Evolutionary conservation across 64 coral and sea anemone genomes (phyloP).

Genomic region (Pocillopora verrucosa): DNA sequence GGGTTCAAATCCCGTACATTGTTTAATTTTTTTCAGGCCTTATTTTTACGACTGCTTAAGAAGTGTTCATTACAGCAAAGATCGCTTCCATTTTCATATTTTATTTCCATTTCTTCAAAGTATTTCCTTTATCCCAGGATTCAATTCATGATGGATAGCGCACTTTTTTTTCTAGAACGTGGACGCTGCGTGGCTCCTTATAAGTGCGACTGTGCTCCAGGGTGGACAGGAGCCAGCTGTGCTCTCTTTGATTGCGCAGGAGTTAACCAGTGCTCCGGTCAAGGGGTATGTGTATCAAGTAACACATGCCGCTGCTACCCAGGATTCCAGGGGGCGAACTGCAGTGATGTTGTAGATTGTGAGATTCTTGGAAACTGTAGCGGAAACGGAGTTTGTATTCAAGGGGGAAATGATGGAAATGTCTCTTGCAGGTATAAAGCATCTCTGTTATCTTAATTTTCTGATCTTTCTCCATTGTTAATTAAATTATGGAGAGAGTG

Average conservation of each 20-base stretch:
- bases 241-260: slow-evolving; percentile 56
- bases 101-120: too few relatives aligned
- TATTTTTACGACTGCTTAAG: too few relatives aligned
- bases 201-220: slow-evolving; percentile 41
- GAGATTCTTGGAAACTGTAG: slow-evolving; percentile 46
- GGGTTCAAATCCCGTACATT: too few relatives aligned
- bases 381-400: slow-evolving; percentile 32
- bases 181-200: slow-evolving; percentile 43
- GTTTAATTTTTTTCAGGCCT: too few relatives aligned
- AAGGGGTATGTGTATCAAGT: slow-evolving; percentile 36
- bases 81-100: too few relatives aligned
- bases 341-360: slow-evolving; percentile 43
- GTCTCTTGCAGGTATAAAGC: slow-evolving; percentile 38
- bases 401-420: slow-evolving; percentile 12
- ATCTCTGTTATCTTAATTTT: too few relatives aligned
- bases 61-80: too few relatives aligned
- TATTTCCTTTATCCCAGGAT: too few relatives aligned
- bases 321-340: slow-evolving; percentile 34
- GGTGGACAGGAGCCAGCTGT: slow-evolving; percentile 61
- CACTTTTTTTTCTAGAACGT: background rate
- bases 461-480: too few relatives aligned
- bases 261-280: slow-evolving; percentile 40
- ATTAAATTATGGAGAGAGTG: too few relatives aligned
- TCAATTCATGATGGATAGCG: too few relatives aligned
- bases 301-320: slow-evolving; percentile 60